Conservation (phyloP, 2,113 vertebrate species). For the Nymphicus hollandicus region DNA sequence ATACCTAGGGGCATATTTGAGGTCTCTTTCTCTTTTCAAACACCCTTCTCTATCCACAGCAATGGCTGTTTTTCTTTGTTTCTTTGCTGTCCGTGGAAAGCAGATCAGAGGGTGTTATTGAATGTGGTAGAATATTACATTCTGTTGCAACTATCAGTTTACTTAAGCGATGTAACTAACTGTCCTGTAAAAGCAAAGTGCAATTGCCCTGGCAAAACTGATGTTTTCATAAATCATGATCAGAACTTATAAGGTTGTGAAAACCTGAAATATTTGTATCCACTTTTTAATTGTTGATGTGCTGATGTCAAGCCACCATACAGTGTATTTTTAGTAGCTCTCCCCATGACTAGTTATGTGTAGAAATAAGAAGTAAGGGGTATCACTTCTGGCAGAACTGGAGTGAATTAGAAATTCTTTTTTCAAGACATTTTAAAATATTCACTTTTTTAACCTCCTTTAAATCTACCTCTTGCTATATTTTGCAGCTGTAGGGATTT, state of each 20-base stretch:
- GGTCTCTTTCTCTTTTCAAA: slow-evolving; percentile 79
- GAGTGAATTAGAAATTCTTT: slow-evolving; percentile 82
- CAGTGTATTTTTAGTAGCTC: slow-evolving; percentile 77
- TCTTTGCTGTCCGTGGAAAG: slow-evolving; percentile 76
- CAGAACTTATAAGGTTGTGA: slow-evolving; percentile 60
- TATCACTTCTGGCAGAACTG: slow-evolving; percentile 76
- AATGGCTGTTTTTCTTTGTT: slow-evolving; percentile 78
- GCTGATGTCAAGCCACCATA: slow-evolving; percentile 70
- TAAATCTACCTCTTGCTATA: slow-evolving; percentile 81
- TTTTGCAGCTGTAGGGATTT: slow-evolving; percentile 83
- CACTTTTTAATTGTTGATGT: slow-evolving; percentile 80
- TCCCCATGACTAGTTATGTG: slow-evolving; percentile 67
- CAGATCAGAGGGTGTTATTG: slow-evolving; percentile 76
- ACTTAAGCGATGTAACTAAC: slow-evolving; percentile 66
- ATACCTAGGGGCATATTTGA: slow-evolving; percentile 72
- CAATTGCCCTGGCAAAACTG: slow-evolving; percentile 57
- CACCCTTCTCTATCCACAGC: slow-evolving; percentile 63
- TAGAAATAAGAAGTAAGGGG: slow-evolving; percentile 72
- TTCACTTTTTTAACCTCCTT: slow-evolving; percentile 80
- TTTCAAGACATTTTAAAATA: slow-evolving; percentile 77
- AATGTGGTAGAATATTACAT: slow-evolving; percentile 68
- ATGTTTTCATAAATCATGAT: slow-evolving; percentile 68
- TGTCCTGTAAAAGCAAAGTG: slow-evolving; percentile 62
- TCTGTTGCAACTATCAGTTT: slow-evolving; percentile 72
- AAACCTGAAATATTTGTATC: slow-evolving; percentile 74